A percentile compares a stretch with the other conserved stretches of the same genome.
These are phyloP conservation scores for Xerus inauris DNA, from an alignment of 2,113 vertebrate genomes.

Conservation along the genomic window DNA sequence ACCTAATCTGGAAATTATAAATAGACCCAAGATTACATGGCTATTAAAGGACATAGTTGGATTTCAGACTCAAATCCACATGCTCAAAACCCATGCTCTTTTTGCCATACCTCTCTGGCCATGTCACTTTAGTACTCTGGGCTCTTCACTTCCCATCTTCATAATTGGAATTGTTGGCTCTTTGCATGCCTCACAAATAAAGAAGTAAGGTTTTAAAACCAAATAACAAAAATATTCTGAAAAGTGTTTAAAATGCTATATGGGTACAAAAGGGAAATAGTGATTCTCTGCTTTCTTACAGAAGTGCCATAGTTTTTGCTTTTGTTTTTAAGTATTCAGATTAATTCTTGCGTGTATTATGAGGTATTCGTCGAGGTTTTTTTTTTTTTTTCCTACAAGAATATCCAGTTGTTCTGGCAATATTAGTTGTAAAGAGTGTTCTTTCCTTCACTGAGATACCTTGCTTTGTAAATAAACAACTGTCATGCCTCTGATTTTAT, in stretches of 20 bases:
- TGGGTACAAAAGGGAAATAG: not conserved
- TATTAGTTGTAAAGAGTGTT: not conserved
- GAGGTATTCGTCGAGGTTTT: not conserved
- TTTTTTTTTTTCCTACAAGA: not conserved
- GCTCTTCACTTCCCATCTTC: not conserved
- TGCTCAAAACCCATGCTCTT: not conserved
- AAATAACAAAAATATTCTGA: conserved; percentile 9
- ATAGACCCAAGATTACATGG: not conserved
- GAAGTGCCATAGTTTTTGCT: not conserved
- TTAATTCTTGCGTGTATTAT: not conserved
- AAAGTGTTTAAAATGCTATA: not conserved
- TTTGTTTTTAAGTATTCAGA: not conserved
- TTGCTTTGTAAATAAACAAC: not conserved
- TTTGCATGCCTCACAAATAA: conserved; percentile 40
- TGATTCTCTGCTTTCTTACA: conserved; percentile 1
- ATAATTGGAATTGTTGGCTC: not conserved
- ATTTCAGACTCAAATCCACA: not conserved
- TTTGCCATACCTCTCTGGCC: not conserved
- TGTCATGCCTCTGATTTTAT: not conserved
- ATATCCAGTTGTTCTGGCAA: not conserved
- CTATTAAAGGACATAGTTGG: not conserved
- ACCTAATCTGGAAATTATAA: not conserved
- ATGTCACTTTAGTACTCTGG: not conserved
- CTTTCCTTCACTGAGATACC: not conserved
- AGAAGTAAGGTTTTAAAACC: not conserved